Percentiles rank a stretch among this genome's conserved stretches.
Conservation (phyloP, 2,888 invertebrate genomes). For the Cheilosia impressa region DNA sequence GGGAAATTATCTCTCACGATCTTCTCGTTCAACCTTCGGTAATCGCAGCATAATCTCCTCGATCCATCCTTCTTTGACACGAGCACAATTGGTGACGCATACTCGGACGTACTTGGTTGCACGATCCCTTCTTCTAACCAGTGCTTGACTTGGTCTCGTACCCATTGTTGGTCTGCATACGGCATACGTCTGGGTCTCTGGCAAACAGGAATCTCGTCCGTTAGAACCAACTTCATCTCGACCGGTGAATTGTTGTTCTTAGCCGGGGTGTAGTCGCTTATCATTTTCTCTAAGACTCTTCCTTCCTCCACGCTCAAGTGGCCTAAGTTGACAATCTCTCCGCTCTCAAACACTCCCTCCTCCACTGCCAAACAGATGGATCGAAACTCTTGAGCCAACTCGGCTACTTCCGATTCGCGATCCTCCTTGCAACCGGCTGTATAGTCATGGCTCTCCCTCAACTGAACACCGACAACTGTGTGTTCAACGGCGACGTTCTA, state of each 20-base stretch:
- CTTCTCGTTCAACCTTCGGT: constrained; percentile 19
- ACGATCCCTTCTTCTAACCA: constrained; percentile 40
- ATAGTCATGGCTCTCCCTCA: not conserved
- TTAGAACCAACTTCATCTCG: constrained; percentile 15
- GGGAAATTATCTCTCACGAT: constrained; percentile 47
- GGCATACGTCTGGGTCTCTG: constrained; percentile 23
- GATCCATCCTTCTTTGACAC: too few species aligned
- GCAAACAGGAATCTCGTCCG: constrained; percentile 12
- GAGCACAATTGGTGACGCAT: too few species aligned
- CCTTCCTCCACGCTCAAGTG: not conserved
- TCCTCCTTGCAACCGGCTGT: not conserved
- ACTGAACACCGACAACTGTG: not conserved
- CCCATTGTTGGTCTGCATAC: constrained; percentile 4
- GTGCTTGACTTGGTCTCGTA: constrained; percentile 6
- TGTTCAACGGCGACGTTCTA: not conserved
- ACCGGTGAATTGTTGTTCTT: constrained; percentile 10
- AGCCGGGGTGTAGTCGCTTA: not conserved
- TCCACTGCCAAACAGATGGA: not conserved
- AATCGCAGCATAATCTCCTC: not conserved
- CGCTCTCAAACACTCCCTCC: not conserved
- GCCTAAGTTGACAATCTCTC: not conserved
- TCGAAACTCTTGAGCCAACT: constrained; percentile 2
- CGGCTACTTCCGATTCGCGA: not conserved
- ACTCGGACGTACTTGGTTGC: constrained; percentile 22
- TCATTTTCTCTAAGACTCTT: not conserved